These are phyloP conservation scores for Eristalinus sepulchralis DNA, from an alignment of 2,888 invertebrate species.

Conservation along the genomic window DNA sequence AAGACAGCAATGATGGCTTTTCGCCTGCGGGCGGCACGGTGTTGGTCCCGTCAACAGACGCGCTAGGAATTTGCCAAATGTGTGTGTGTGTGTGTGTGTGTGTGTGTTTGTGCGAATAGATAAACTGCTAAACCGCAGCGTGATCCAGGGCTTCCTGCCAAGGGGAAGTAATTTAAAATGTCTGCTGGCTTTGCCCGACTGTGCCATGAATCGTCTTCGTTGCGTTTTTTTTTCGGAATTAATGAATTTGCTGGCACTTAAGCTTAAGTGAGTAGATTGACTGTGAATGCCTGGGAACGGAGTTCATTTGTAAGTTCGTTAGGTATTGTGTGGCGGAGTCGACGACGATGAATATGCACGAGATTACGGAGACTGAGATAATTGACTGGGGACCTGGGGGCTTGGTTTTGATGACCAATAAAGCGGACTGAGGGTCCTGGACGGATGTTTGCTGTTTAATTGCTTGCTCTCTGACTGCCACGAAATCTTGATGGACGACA, in stretches of 20 bases:
- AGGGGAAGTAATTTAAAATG: conserved; percentile 51
- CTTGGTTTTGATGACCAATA: neutral
- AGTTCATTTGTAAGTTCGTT: conserved; percentile 32
- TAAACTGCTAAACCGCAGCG: conserved; percentile 36
- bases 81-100: conserved; percentile 10
- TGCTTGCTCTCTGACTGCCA: neutral
- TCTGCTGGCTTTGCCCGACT: conserved; percentile 2
- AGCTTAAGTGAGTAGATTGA: conserved; percentile 58
- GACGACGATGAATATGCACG: neutral
- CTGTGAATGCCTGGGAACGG: conserved; percentile 4
- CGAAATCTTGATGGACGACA: neutral
- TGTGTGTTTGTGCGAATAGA: conserved; percentile 33
- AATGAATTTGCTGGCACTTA: conserved; percentile 60
- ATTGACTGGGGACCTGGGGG: neutral
- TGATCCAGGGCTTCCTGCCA: conserved; percentile 8
- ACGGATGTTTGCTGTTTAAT: neutral
- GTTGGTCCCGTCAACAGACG: conserved; percentile 7
- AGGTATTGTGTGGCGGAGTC: neutral
- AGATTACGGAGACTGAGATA: neutral
- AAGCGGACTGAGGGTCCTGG: neutral
- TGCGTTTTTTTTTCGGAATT: conserved; percentile 22
- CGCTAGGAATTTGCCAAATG: conserved; percentile 31
- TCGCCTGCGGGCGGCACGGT: conserved; percentile 25
- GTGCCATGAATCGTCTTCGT: neutral
- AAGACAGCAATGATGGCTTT: conserved; percentile 45